These are phyloP conservation scores for Eilema griseolum DNA, from an alignment of 2,888 invertebrate genomes.

Conservation along the genomic window DNA sequence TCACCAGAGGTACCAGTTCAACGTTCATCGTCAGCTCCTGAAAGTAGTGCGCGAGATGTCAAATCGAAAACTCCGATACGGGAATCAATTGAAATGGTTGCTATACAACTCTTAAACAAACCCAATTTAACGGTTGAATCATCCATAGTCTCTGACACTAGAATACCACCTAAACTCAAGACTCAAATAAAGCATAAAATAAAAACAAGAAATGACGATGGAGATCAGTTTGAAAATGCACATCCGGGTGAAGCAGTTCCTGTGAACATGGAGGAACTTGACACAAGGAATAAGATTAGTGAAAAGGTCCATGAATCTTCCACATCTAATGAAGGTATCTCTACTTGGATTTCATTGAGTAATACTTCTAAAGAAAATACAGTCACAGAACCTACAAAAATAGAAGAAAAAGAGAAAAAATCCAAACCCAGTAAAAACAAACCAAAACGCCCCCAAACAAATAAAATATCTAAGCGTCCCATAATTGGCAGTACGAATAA, in stretches of 20 bases:
- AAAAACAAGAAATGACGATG: constrained; percentile 76
- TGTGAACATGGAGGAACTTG: constrained; percentile 88
- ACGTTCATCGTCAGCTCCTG: constrained; percentile 40
- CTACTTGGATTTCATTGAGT: constrained; percentile 92
- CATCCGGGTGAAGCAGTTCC: constrained; percentile 90
- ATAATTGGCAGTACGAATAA: constrained; percentile 81
- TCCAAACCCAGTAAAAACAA: constrained; percentile 73
- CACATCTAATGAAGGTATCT: constrained; percentile 89
- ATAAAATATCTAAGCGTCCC: constrained; percentile 73
- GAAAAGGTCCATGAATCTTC: constrained; percentile 70
- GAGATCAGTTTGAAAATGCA: constrained; percentile 77
- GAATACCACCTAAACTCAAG: constrained; percentile 89
- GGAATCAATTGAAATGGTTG: constrained; percentile 87
- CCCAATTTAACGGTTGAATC: constrained; percentile 68
- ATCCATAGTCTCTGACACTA: constrained; percentile 85
- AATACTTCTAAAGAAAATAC: constrained; percentile 72
- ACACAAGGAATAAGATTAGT: constrained; percentile 83
- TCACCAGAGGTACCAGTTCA: constrained; percentile 17
- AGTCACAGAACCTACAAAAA: constrained; percentile 77
- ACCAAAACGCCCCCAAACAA: constrained; percentile 73
- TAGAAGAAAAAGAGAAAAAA: constrained; percentile 72
- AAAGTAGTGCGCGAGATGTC: constrained; percentile 71
- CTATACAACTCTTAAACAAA: constrained; percentile 86
- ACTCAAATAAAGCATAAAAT: constrained; percentile 81
- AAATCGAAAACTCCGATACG: constrained; percentile 80